These are phyloP conservation scores for Nesidiocoris tenuis DNA, from an alignment of 2,888 invertebrate species.

Conservation along the genomic window DNA sequence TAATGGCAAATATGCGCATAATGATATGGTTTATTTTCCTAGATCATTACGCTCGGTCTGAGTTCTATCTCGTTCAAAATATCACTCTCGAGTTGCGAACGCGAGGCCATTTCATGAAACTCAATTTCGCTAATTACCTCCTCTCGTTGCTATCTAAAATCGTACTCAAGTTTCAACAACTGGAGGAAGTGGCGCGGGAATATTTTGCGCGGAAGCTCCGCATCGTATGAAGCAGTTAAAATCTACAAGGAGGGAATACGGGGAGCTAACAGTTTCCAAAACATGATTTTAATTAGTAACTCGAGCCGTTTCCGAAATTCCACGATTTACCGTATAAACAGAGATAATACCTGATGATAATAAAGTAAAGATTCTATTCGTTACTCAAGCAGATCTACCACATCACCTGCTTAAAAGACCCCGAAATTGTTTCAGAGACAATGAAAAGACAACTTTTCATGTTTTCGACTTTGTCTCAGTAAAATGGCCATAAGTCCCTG, in stretches of 20 bases:
- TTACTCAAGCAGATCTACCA: no score
- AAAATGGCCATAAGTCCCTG: no score
- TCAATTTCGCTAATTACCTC: background rate
- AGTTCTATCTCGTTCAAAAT: no score
- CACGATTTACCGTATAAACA: background rate
- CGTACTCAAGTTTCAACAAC: background rate
- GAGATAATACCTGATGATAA: no score
- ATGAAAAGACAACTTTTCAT: no score
- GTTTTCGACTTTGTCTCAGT: no score
- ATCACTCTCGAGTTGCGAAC: background rate
- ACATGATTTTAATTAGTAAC: background rate
- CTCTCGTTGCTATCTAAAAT: background rate
- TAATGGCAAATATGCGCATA: no score
- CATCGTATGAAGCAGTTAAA: background rate
- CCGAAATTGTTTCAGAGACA: no score
- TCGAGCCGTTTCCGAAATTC: background rate
- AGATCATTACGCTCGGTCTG: no score
- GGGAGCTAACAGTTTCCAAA: background rate
- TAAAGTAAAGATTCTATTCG: no score
- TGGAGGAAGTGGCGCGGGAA: background rate
- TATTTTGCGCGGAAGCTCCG: background rate
- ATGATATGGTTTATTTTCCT: no score
- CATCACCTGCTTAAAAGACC: no score
- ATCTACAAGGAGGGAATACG: background rate
- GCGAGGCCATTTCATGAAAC: background rate